Evolutionary conservation across 2,113 vertebrate genomes (phyloP).

Genomic region (Lanius collurio): DNA sequence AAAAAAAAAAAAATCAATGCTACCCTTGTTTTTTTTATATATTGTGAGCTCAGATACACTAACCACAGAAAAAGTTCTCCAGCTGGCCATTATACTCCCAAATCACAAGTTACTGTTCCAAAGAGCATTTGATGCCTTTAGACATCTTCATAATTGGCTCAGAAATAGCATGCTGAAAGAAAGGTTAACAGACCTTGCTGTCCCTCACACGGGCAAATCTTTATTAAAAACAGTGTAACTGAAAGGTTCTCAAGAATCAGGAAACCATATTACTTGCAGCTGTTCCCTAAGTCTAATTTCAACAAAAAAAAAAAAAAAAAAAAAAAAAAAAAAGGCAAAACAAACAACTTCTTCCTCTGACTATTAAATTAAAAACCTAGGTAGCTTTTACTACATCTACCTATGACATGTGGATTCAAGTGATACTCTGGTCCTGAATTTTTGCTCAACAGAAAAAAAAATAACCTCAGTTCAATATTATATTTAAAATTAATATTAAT

Average conservation of each 20-base stretch:
- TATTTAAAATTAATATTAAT: not conserved
- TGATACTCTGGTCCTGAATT: not conserved
- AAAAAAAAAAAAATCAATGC: not conserved
- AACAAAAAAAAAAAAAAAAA: not conserved
- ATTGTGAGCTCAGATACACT: slow-evolving; percentile 26
- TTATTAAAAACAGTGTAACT: slow-evolving; percentile 36
- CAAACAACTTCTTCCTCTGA: not conserved
- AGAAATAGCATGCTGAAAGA: slow-evolving; percentile 53
- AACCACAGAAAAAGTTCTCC: slow-evolving; percentile 41
- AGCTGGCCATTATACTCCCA: slow-evolving; percentile 50
- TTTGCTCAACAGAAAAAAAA: not conserved
- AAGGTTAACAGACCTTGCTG: slow-evolving; percentile 63
- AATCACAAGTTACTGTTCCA: slow-evolving; percentile 50
- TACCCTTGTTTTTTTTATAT: slow-evolving; percentile 50
- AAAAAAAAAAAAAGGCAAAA: not conserved
- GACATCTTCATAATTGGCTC: slow-evolving; percentile 65
- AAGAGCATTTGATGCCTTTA: slow-evolving; percentile 61
- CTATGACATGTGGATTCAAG: not conserved
- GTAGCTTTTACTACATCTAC: not conserved
- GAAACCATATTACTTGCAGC: slow-evolving; percentile 24
- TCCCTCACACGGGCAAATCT: slow-evolving; percentile 51
- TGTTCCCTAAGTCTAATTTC: not conserved
- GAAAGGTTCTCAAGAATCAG: slow-evolving; percentile 41
- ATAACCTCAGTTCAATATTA: not conserved
- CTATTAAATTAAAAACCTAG: not conserved